These are phyloP conservation scores for Plumapathes pennacea DNA, from an alignment of 92 coral and sea anemone genomes.

Conservation along the genomic window DNA sequence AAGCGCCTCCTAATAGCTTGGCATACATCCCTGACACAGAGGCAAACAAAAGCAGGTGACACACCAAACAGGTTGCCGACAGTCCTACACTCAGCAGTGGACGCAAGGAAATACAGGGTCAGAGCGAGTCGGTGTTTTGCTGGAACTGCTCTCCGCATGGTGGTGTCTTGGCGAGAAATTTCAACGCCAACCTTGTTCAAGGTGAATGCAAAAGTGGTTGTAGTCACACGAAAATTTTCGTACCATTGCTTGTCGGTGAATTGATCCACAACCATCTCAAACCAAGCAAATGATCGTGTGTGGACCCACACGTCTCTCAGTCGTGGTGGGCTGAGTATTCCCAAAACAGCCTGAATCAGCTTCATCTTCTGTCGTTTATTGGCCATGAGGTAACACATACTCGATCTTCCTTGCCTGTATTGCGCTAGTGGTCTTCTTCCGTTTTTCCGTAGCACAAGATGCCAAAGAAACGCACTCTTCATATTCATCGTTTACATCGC, in stretches of 20 bases:
- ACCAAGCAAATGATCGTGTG: constrained; percentile 8
- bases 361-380: not conserved
- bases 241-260: constrained; percentile 10
- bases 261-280: constrained; percentile 1
- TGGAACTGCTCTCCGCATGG: constrained; percentile 39
- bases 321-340: not conserved
- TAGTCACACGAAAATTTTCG: constrained; percentile 1
- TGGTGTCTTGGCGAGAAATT: constrained; percentile 41
- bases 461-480: too few relatives aligned
- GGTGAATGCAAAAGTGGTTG: constrained; percentile 8
- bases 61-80: constrained; percentile 19
- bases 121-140: constrained; percentile 23
- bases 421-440: too few relatives aligned
- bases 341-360: constrained; percentile 3
- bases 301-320: constrained; percentile 4
- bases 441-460: too few relatives aligned
- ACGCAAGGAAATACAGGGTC: constrained; percentile 17
- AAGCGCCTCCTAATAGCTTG: constrained; percentile 1
- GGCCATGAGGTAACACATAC: not conserved
- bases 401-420: too few relatives aligned
- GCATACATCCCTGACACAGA: constrained; percentile 23
- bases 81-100: constrained; percentile 25
- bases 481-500: too few relatives aligned
- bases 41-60: constrained; percentile 24
- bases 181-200: constrained; percentile 9